Base-by-base conservation (phyloP, 1,140 invertebrate species). In the Drosophila serrata region DNA sequence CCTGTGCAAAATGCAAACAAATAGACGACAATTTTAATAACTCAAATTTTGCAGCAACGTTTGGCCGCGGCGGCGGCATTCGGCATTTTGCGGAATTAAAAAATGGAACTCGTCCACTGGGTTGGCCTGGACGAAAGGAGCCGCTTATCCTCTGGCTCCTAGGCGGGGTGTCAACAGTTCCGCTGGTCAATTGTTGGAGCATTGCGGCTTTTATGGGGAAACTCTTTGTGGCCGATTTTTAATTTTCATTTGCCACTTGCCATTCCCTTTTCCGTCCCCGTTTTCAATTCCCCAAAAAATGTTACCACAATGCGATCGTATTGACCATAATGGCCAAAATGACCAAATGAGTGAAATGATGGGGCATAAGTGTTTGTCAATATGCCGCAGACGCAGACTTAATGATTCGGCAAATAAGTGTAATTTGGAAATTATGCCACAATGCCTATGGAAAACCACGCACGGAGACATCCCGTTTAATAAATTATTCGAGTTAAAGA, bases 21-120 rank as follows among this genome's bases (percentile, higher is more conserved):
- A 82, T 82, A 68, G 62, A 59, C 53, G 51, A 68, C 75, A 78
- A 79, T 82, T 82, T 82, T 82, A 82, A 82, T 82, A 82, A 82
- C 79, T 82, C 75, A 78, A 79, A 81, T 81, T 81, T 81, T 81
- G 79, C 74, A 70, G 63, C 78, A 31, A 56, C 64, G 59, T 81
- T 81, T 75, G 78, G 58, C 78, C 78, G 58, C 78, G 79, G 55
- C 60, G 72, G n/a, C n/a, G n/a, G n/a, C n/a, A n/a, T n/a, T n/a
- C n/a, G n/a, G 59, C 65, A 76, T 62, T 64, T 64, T 51, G 11
- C 45, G 11, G 51, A 81, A 81, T 81, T 76, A 76, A 81, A 76
- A 81, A 76, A 42, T 27, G 48, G 8, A 53, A 53, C n/a, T 33
- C 12, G 46, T 62, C 31, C 62, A 62, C 31, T 15, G 63, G 22